These are phyloP conservation scores for Antedon mediterranea DNA, from an alignment of 53 echinoderm and acorn worm species.

Conservation along the genomic window DNA sequence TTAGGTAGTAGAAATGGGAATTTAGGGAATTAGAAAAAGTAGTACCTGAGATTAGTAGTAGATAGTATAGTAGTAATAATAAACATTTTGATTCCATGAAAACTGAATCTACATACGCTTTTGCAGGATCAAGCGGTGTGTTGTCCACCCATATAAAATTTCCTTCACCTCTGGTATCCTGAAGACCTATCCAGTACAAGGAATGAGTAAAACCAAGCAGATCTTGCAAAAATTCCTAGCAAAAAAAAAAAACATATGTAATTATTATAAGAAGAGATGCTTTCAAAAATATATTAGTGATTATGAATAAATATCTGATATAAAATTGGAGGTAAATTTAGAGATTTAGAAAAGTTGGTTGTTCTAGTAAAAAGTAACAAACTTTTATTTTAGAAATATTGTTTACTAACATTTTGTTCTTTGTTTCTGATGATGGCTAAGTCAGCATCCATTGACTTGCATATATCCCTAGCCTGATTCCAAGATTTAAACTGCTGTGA, in stretches of 20 bases:
- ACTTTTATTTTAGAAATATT: no score
- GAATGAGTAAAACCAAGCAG: not conserved
- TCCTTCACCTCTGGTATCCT: constrained; percentile 23
- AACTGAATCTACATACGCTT: constrained; percentile 34
- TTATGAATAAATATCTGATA: no score
- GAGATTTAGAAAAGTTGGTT: no score
- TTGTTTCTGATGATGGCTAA: not conserved
- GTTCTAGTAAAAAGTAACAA: no score
- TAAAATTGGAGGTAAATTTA: no score
- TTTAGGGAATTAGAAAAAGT: no score
- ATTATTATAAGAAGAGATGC: no score
- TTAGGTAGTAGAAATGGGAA: no score
- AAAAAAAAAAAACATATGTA: not conserved
- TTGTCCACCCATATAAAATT: constrained; percentile 34
- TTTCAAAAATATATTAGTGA: no score
- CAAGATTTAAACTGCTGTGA: not conserved
- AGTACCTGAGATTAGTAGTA: no score
- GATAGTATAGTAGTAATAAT: no score
- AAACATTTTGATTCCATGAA: no score
- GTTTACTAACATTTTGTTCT: not conserved
- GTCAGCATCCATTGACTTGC: not conserved
- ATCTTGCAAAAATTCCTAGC: not conserved
- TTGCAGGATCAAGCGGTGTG: constrained; percentile 4
- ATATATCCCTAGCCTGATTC: not conserved
- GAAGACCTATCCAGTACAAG: constrained; percentile 30